Conservation (phyloP, 2,113 vertebrate species). For the Chloropsis hardwickii region DNA sequence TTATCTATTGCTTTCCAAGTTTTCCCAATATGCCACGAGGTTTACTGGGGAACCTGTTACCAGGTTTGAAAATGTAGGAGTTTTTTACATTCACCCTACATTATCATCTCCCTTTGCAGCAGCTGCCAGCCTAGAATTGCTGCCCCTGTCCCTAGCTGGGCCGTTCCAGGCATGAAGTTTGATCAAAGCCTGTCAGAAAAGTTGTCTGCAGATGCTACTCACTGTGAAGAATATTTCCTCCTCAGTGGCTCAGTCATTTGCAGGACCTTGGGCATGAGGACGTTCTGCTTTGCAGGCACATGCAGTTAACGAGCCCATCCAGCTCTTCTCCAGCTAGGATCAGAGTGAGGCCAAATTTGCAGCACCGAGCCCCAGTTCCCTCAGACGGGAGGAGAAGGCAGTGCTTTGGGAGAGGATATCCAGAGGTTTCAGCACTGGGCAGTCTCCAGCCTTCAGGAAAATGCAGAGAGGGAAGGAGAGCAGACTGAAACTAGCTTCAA, state of each 20-base stretch:
- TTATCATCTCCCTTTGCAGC: rapidly evolving
- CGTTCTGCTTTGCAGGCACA: rapidly evolving
- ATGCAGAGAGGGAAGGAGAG: not conserved
- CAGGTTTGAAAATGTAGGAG: not conserved
- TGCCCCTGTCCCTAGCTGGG: not conserved
- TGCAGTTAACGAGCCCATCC: not conserved
- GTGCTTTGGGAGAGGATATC: not conserved
- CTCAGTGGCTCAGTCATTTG: not conserved
- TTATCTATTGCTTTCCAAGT: not conserved
- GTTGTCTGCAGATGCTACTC: not conserved
- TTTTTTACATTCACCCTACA: not conserved
- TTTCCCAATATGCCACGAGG: not conserved
- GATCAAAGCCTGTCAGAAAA: not conserved
- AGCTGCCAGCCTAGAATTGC: not conserved
- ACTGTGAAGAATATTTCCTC: not conserved
- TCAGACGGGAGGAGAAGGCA: not conserved
- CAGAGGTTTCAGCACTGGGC: not conserved
- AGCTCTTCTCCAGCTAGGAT: not conserved
- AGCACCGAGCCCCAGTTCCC: not conserved
- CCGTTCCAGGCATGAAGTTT: not conserved
- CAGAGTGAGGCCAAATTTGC: not conserved
- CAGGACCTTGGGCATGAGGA: not conserved
- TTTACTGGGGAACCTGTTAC: not conserved
- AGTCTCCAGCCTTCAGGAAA: not conserved
- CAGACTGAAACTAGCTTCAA: not conserved